Base-by-base conservation (phyloP, 2,888 invertebrate genomes). In the Aphodius granarius region DNA sequence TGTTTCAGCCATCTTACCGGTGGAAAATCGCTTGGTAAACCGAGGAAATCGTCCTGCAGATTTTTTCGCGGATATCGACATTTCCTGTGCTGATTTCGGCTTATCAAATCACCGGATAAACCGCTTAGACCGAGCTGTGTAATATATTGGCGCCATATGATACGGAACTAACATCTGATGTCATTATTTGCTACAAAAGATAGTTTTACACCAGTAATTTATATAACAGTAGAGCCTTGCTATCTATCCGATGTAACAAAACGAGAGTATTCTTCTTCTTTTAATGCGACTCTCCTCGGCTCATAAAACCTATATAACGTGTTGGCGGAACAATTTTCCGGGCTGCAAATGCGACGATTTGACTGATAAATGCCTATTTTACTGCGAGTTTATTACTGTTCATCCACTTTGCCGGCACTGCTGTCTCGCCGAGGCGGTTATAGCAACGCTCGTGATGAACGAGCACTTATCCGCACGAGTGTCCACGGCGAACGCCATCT, bases 281-380 rank as follows among this genome's bases (percentile, higher is more conserved):
- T n/a, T n/a, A n/a, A n/a, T n/a, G n/a, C n/a, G n/a, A n/a, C n/a
- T n/a, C n/a, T n/a, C n/a, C n/a, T n/a, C n/a, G 43, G 43, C 43
- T 43, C 43, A 43, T 43, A 43, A 43, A 43, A 43, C 43, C 43
- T 13, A 43, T 43, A 9, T 43, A 43, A 43, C 43, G 43, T 43
- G 43, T 43, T 43, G 43, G 4, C 43, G 43, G 43, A 21, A 74
- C 70, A 63, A 71, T 74, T 72, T 71, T 43, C 64, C 21, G 65
- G 65, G 23, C 71, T 19, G 74, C 71, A 74, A 74, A 65, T 19
- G 74, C 71, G 65, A 71, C 64, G 20, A 73, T 68, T 68, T 68
- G 20, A 21, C 68, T 68, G 20, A 20, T 20, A 68, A 68, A 68
- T 68, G 68, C 20, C 22, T 22, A 68, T 68, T 68, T 68, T 68